Base-by-base conservation (phyloP, 92 coral and sea anemone genomes). In the Micromussa lordhowensis region DNA sequence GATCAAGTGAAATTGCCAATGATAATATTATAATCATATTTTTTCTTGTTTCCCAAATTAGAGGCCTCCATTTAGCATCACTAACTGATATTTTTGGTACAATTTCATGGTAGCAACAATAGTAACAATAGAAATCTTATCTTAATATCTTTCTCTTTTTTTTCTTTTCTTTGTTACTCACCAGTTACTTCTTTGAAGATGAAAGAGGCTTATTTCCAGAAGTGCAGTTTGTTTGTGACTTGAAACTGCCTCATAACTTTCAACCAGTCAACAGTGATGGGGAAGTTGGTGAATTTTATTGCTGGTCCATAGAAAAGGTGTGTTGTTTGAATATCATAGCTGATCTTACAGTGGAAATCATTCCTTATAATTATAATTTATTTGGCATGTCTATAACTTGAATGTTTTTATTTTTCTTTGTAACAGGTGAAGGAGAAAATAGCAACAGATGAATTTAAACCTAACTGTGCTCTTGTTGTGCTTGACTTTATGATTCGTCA, bases 401-500 rank as follows among this genome's bases (percentile, higher is more conserved):
- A 69, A 10, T 29, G 21, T 26, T 83, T 84, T 11, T 38, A 49
- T 57, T 73, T 59, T 75, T 26, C 35, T 74, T 16, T 61, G 68
- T 53, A n/a, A 7, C 75, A 97, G 99, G 99, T 97, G 30, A 97
- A 94, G 83, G 98, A 95, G 79, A 91, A 83, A 78, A 89, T 97
- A 38, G 97, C 91, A 18, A 89, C 96, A 13, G 96, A 94, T 15
- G 98, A 97, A 75, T 97, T 95, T 80, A 97, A 97, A 76, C 97
- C 99, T 1, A 95, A 97, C 94, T 95, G 97, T 83, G 99, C 98
- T 3, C 88, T 95, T 75, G 94, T 97, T 68, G 92, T 97, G 53
- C 93, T 97, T 87, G 99, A 97, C 91, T 97, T 97, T 91, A 81
- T 97, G 92, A 94, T 97, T 82, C 96, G 99, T 48, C 98, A 97